Evolutionary conservation across 2,888 invertebrate genomes (phyloP), one percentile per base, ranked within the genome.

Genomic region (Cerastoderma edule): DNA sequence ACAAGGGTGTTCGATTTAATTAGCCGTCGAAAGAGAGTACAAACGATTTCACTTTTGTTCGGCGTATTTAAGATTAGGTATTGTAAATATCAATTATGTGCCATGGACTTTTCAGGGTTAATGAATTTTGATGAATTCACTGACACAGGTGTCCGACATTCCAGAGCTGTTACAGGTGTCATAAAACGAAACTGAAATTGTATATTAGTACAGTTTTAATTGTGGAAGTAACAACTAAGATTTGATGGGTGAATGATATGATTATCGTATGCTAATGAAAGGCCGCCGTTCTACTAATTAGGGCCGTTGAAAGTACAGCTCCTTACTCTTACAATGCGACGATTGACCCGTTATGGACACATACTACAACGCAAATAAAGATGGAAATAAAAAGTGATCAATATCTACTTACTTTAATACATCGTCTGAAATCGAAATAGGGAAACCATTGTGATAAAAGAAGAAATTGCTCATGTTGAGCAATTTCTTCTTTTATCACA

Each of bases 1-100:
- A n/a, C n/a, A n/a, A n/a, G n/a, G n/a, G n/a, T n/a, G n/a, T n/a
- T n/a, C n/a, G n/a, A n/a, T n/a, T n/a, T n/a, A n/a, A n/a, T n/a
- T n/a, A n/a, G n/a, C n/a, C n/a, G n/a, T n/a, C n/a, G n/a, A n/a
- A n/a, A n/a, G n/a, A n/a, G n/a, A n/a, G n/a, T n/a, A n/a, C n/a
- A n/a, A n/a, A n/a, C n/a, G n/a, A n/a, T 60, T 60, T 39, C 13
- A 16, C 60, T 39, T 39, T 60, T 60, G 60, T 60, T 60, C 39
- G 60, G 60, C n/a, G n/a, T 39, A 33, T 60, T 60, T 60, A 60
- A 60, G 60, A 39, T 35, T 39, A 39, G 60, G 22, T 39, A 60
- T 60, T 60, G 60, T 60, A 39, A 60, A 60, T 60, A 60, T 60
- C 60, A 60, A 60, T 60, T 60, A 60, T 60, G 35, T 35, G 5